Base-by-base conservation (phyloP, 2,797 vertebrate species). In the Cynopterus sphinx region DNA sequence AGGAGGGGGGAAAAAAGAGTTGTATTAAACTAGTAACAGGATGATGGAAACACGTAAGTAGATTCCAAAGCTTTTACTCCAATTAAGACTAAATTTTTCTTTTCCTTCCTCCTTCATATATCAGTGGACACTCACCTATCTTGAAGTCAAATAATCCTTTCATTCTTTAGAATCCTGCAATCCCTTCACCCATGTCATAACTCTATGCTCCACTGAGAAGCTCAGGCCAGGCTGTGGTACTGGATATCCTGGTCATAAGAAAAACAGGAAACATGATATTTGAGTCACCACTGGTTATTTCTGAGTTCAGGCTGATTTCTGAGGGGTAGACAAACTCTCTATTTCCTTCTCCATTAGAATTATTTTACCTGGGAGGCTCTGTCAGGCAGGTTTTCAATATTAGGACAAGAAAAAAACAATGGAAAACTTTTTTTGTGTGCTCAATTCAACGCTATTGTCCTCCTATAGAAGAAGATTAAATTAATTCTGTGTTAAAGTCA, bases 401-500 rank as follows among this genome's bases (percentile, higher is more conserved):
- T 59, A 79, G 43, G 46, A 57, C 36, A 71, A 51, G 71, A 92
- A 31, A 46, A 78, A 84, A 78, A 78, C 55, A 21, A 63, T 8
- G 55, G 39, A 15, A 55, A 78, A 46, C 33, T 65, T 11, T 46
- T 84, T 84, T 78, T 85, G 75, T 55, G 63, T 15, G 46, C 46
- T 92, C 26, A 70, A 61, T 53, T 78, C 33, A 63, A 70, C 24
- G 43, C 36, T 59, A 7, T n/a, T 51, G 13, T 94, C 28, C 19
- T 92, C 53, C n/a, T 21, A 26, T 36, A 41, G 39, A 65, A 46
- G 11, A 78, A 21, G 61, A 71, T 6, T 63, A n/a, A 70, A 53
- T 92, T 51, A 57, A 67, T 75, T 89, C 9, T 87, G 5, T 85
- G n/a, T 55, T 91, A 75, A 92, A 88, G 28, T 88, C 59, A 78